These are phyloP conservation scores for Bombus haemorrhoidalis DNA, from an alignment of 1,140 invertebrate species.

Conservation along the genomic window DNA sequence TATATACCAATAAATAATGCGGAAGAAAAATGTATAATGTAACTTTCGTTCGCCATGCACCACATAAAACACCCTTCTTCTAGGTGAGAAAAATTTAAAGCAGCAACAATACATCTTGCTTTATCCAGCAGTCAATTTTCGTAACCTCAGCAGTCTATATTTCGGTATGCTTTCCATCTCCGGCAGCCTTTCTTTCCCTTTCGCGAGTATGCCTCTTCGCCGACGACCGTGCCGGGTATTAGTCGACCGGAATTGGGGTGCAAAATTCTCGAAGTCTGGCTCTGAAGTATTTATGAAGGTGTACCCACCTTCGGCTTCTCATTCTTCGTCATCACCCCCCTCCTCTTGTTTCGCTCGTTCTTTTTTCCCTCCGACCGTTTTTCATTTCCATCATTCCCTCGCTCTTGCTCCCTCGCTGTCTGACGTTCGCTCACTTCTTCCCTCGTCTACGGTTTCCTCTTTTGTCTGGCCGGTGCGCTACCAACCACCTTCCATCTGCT, in stretches of 20 bases:
- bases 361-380: slow-evolving; percentile 8
- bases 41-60: neutral
- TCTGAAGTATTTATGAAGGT: slow-evolving; percentile 76
- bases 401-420: slow-evolving; percentile 9
- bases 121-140: neutral
- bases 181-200: slow-evolving; percentile 36
- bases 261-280: slow-evolving; percentile 72
- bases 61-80: neutral
- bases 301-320: slow-evolving; percentile 43
- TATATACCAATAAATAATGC: neutral
- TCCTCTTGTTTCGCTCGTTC: slow-evolving; percentile 34
- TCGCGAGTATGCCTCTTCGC: slow-evolving; percentile 29
- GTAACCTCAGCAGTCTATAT: slow-evolving; percentile 21
- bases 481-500: slow-evolving; percentile 8
- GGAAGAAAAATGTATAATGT: no score
- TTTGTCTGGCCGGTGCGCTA: slow-evolving; percentile 53
- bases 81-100: neutral
- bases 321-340: slow-evolving; percentile 43
- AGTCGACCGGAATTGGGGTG: slow-evolving; percentile 67
- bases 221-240: slow-evolving; percentile 42
- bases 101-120: neutral
- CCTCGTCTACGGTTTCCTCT: slow-evolving; percentile 50
- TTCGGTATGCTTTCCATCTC: slow-evolving; percentile 49
- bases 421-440: neutral
- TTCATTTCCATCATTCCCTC: slow-evolving; percentile 22